Conservation (phyloP, 2,888 invertebrate species). For the Acheta domesticus region DNA sequence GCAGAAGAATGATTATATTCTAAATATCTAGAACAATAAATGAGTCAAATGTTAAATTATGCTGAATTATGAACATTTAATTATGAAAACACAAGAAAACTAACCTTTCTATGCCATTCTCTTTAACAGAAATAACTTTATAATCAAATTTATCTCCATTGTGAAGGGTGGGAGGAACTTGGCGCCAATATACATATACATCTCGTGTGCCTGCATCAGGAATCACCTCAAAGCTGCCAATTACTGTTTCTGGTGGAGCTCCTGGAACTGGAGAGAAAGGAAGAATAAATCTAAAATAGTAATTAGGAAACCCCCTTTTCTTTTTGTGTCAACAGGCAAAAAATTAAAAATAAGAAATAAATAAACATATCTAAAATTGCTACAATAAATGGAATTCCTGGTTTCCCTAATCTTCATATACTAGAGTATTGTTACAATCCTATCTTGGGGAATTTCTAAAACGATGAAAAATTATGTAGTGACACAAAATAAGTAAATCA, state of each 20-base stretch:
- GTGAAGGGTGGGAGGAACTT: conserved; percentile 62
- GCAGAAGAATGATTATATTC: conserved; percentile 45
- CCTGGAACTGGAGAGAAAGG: conserved; percentile 53
- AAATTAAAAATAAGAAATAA: no score
- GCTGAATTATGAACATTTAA: no score
- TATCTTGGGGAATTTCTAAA: no score
- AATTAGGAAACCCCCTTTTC: not conserved
- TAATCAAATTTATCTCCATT: conserved; percentile 75
- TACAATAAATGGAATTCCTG: no score
- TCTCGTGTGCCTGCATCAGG: conserved; percentile 50
- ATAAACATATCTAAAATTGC: no score
- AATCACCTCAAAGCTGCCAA: conserved; percentile 67
- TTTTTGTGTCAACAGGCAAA: no score
- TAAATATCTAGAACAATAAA: not conserved
- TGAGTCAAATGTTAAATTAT: no score
- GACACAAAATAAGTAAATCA: no score
- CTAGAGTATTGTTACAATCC: no score
- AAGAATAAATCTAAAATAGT: conserved; percentile 29
- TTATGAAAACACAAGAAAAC: not conserved
- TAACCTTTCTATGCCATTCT: conserved; percentile 42
- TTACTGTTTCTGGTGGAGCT: conserved; percentile 64
- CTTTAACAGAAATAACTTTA: conserved; percentile 53
- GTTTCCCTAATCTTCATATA: no score
- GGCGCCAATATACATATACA: conserved; percentile 76
- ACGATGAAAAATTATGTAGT: no score